These are phyloP conservation scores for Miltochrista miniata DNA, from an alignment of 2,888 invertebrate genomes.

Conservation along the genomic window DNA sequence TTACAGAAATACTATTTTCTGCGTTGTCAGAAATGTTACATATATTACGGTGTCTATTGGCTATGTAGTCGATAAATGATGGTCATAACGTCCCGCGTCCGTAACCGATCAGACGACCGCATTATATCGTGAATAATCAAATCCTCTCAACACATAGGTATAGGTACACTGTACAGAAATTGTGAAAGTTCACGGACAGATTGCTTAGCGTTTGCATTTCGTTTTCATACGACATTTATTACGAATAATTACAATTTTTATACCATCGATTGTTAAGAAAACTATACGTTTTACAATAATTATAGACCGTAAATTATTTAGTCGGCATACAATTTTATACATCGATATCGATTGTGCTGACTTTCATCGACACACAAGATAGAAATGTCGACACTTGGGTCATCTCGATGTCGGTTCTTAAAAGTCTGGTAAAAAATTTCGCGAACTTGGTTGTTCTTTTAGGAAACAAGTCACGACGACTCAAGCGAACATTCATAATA, in stretches of 20 bases:
- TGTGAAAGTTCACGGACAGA: conserved; percentile 43
- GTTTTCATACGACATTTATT: conserved; percentile 21
- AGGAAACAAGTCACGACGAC: not conserved
- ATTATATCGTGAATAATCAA: conserved; percentile 45
- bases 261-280: conserved; percentile 13
- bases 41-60: too few species aligned
- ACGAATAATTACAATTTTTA: conserved; percentile 16
- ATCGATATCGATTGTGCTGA: conserved; percentile 2
- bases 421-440: not conserved
- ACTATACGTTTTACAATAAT: conserved; percentile 10
- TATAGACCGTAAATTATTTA: conserved; percentile 13
- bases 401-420: not conserved
- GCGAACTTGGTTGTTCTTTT: not conserved
- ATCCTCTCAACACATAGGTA: conserved; percentile 44
- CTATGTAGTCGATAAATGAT: too few species aligned
- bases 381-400: not conserved
- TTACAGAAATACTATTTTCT: too few species aligned
- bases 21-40: too few species aligned
- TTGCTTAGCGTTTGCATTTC: conserved; percentile 28
- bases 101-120: conserved; percentile 13
- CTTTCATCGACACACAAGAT: not conserved
- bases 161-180: conserved; percentile 62
- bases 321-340: conserved; percentile 11
- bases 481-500: not conserved
- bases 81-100: too few species aligned